A percentile compares a stretch with the other conserved stretches of the same genome.
phyloP scores from a whole-genome alignment of 2,888 invertebrate genomes.

The Pomacea canaliculata region DNA sequence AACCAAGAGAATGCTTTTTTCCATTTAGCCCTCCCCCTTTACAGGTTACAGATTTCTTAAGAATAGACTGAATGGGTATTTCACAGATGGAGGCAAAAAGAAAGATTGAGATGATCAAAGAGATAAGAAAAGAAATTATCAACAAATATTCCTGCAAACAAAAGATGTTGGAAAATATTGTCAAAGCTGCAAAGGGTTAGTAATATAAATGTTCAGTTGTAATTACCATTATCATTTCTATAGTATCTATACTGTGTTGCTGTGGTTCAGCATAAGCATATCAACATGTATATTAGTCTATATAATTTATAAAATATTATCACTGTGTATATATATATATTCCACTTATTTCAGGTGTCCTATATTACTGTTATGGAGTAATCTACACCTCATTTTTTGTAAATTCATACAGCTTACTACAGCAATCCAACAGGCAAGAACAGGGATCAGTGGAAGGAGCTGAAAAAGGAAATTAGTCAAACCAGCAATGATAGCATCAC shows the following conservation, averaged over 20 bases:
- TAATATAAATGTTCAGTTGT: neutral
- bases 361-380: too few relatives aligned
- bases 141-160: conserved; percentile 46
- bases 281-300: too few relatives aligned
- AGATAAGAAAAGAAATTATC: conserved; percentile 31
- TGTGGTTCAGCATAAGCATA: too few relatives aligned
- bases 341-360: too few relatives aligned
- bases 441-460: conserved; percentile 45
- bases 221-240: neutral
- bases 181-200: conserved; percentile 46
- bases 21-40: too few relatives aligned
- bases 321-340: too few relatives aligned
- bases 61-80: too few relatives aligned
- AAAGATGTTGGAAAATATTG: conserved; percentile 42
- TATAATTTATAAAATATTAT: too few relatives aligned
- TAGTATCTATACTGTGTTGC: neutral
- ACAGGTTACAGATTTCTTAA: too few relatives aligned
- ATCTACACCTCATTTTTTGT: too few relatives aligned
- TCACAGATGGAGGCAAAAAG: conserved; percentile 44
- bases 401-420: conserved; percentile 44
- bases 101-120: conserved; percentile 30
- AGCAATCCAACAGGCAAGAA: conserved; percentile 45
- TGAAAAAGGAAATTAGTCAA: conserved; percentile 40
- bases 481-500: conserved; percentile 39
- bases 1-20: too few relatives aligned